phyloP scores from a whole-genome alignment of 2,888 invertebrate species.

The Neocrepidodera transversa region DNA sequence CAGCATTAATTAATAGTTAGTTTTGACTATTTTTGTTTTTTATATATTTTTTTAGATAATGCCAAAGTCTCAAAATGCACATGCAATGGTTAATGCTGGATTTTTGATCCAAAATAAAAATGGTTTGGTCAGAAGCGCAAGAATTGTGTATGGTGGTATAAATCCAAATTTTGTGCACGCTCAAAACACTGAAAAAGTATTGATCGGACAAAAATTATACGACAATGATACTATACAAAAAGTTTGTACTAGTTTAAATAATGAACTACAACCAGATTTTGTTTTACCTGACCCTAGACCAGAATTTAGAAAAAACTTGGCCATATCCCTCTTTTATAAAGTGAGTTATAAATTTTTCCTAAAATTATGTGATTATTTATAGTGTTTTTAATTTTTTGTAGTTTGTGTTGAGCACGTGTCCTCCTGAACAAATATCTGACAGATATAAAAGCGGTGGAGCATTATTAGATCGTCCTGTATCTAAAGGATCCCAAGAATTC shows the following conservation, averaged over 20 bases:
- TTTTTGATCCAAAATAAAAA: slow-evolving; percentile 69
- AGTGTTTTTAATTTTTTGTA: slow-evolving; percentile 35
- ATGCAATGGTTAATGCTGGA: slow-evolving; percentile 78
- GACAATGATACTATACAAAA: slow-evolving; percentile 58
- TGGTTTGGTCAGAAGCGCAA: slow-evolving; percentile 61
- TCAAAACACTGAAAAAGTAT: slow-evolving; percentile 60
- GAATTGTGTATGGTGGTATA: slow-evolving; percentile 74
- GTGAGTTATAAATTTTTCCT: too few relatives aligned
- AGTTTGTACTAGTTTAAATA: slow-evolving; percentile 60
- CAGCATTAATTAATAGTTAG: too few relatives aligned
- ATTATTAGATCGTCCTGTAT: slow-evolving; percentile 63
- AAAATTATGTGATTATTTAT: too few relatives aligned
- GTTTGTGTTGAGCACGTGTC: slow-evolving; percentile 61
- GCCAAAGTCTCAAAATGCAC: slow-evolving; percentile 75
- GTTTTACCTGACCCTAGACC: slow-evolving; percentile 73
- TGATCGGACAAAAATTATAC: slow-evolving; percentile 58
- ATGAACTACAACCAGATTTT: slow-evolving; percentile 71
- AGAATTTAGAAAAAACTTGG: slow-evolving; percentile 72
- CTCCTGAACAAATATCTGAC: slow-evolving; percentile 54
- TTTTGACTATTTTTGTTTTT: too few relatives aligned
- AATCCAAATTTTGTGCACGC: slow-evolving; percentile 64
- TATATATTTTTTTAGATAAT: slow-evolving; percentile 72
- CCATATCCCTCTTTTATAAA: slow-evolving; percentile 83
- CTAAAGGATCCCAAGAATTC: slow-evolving; percentile 67
- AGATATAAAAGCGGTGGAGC: slow-evolving; percentile 61